Evolutionary conservation across 2,888 invertebrate genomes (phyloP), one percentile per base, ranked within the genome.

Genomic region (Scelioninae gen. 1): DNA sequence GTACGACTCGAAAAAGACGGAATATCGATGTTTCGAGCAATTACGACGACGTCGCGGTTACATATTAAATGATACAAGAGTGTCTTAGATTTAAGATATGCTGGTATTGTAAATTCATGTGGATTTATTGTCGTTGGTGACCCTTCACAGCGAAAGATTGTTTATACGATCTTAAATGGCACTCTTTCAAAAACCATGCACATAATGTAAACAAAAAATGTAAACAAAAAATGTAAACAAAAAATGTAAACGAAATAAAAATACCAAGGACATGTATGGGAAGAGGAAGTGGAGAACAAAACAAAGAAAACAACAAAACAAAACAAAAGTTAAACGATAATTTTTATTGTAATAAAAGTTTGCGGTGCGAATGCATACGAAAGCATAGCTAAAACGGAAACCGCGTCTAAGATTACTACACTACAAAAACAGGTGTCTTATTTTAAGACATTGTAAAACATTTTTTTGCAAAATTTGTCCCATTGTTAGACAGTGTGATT

Each of bases 11-110:
- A 72, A 82, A 65, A 77, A 75, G 56, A 80, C 72, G 49, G 65
- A 51, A 76, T 75, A 85, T 83, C 69, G 82, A 83, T 77, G 71
- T 83, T 71, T 43, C 63, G 49, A 32, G 69, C 68, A 77, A 81
- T 84, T 81, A 78, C 62, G 78, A 66, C 63, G 66, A 78, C 63
- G 65, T 66, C 78, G 63, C 29, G 38, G 60, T 66, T 71, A 62
- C 69, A 60, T 56, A 49, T 23, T 23, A 23, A 23, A 23, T n/a
- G n/a, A n/a, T 23, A 23, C 23, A 23, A 2, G 23, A 23, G 4
- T 68, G 40, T 74, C 49, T 77, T 53, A 65, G 76, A 74, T 77
- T 77, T 69, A 23, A 74, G 68, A 43, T 63, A 74, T 38, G 53
- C 63, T 53, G 32, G 31, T 47, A 51, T 78, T 66, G 72, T 60